Conservation (phyloP, 92 coral and sea anemone genomes). For the Epizoanthus scotinus region DNA sequence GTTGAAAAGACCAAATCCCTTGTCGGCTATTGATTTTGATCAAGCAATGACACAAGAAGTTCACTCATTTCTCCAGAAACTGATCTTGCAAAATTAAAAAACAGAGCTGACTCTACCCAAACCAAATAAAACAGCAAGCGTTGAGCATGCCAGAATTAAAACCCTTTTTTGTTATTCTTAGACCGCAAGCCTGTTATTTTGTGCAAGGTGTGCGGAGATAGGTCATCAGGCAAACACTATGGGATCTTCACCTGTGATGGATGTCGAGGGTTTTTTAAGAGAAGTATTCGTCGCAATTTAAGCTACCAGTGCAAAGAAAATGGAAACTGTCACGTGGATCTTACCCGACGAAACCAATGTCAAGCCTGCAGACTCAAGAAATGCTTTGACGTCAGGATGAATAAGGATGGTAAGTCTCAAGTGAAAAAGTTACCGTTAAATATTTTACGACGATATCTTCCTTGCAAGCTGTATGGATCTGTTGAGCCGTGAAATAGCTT, state of each 20-base stretch:
- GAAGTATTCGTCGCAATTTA: conserved; percentile 85
- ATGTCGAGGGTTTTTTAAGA: conserved; percentile 94
- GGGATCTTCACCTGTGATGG: conserved; percentile 99
- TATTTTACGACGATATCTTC: not conserved
- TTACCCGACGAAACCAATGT: conserved; percentile 94
- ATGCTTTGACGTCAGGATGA: conserved; percentile 93
- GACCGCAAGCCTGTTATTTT: conserved; percentile 90
- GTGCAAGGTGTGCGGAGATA: conserved; percentile 95
- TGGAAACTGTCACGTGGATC: conserved; percentile 91
- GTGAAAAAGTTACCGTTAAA: not conserved
- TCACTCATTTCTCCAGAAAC: not conserved
- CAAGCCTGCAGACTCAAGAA: conserved; percentile 96
- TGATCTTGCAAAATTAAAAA: not conserved
- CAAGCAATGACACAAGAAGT: not conserved
- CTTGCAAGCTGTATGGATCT: not conserved
- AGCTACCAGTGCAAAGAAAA: conserved; percentile 90
- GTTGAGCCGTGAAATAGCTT: not conserved
- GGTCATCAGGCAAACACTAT: conserved; percentile 99
- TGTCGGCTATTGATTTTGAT: not conserved
- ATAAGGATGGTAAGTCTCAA: conserved; percentile 83
- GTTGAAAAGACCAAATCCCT: conserved; percentile 4
- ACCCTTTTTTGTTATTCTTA: conserved; percentile 11
- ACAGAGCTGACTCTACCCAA: not conserved
- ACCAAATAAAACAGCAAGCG: not conserved
- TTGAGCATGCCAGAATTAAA: not conserved